These are phyloP conservation scores for Pseudomyrmex cubaensis DNA, from an alignment of 1,140 invertebrate genomes.

Conservation along the genomic window DNA sequence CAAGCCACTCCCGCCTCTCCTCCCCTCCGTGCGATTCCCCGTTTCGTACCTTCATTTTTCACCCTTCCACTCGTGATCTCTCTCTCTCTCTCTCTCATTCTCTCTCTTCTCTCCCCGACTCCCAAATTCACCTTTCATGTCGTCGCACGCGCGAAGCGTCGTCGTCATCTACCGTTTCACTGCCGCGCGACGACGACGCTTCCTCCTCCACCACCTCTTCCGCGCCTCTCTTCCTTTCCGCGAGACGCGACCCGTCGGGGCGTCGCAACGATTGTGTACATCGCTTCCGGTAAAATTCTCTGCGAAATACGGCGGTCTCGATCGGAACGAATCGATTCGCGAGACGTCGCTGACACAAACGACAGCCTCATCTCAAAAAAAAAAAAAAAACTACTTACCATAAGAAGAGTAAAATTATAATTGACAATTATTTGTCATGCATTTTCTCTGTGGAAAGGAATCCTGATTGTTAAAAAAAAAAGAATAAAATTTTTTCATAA, in stretches of 20 bases:
- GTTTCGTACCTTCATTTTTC: constrained; percentile 71
- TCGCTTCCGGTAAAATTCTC: constrained; percentile 57
- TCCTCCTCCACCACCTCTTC: not conserved
- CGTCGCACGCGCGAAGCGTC: constrained; percentile 40
- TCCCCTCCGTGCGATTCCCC: constrained; percentile 48
- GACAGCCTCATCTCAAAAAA: too few relatives aligned
- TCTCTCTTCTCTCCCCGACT: constrained; percentile 27
- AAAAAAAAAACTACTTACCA: not conserved
- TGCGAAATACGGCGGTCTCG: constrained; percentile 16
- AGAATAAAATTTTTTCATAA: too few relatives aligned
- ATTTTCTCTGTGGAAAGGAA: constrained; percentile 13
- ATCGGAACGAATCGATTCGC: constrained; percentile 53
- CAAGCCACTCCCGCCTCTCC: constrained; percentile 47
- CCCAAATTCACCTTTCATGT: constrained; percentile 70
- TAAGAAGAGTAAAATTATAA: constrained; percentile 8
- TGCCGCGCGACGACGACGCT: not conserved
- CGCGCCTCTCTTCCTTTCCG: not conserved
- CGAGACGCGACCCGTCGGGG: constrained; percentile 20
- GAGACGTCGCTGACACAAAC: constrained; percentile 32
- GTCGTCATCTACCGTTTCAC: constrained; percentile 35
- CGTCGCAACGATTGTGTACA: constrained; percentile 56
- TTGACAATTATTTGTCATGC: constrained; percentile 17
- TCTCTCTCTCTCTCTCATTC: not conserved
- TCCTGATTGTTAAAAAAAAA: not conserved
- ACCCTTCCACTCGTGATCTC: constrained; percentile 43